Percentiles rank a stretch among this genome's conserved stretches.
These are phyloP conservation scores for Cairina moschata DNA, from an alignment of 2,113 vertebrate genomes.

Conservation along the genomic window DNA sequence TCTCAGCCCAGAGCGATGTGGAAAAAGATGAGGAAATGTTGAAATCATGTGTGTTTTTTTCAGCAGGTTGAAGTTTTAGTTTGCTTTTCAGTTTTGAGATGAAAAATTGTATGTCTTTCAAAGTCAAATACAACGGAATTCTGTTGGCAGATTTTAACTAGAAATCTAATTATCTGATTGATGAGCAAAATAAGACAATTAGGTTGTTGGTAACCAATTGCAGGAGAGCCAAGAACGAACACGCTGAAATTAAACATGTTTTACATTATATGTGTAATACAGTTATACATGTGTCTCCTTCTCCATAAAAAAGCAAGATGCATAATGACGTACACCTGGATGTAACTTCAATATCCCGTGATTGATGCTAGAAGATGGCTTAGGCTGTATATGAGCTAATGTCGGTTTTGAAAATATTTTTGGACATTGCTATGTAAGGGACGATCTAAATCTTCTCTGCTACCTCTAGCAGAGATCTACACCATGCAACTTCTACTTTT, in stretches of 20 bases:
- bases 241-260: neutral
- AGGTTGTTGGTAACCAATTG: neutral
- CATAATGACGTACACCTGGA: neutral
- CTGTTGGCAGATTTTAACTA: neutral
- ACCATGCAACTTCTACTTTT: accelerated
- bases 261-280: neutral
- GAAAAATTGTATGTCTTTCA: neutral
- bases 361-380: neutral
- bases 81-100: neutral
- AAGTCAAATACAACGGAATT: neutral
- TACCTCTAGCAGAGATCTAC: neutral
- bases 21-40: neutral
- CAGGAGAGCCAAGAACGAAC: neutral
- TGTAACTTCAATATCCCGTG: neutral
- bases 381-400: neutral
- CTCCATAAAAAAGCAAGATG: neutral
- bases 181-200: neutral
- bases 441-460: neutral
- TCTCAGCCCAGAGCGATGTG: neutral
- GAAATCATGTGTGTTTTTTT: neutral
- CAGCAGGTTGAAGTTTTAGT: neutral
- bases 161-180: neutral
- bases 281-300: neutral
- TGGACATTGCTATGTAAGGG: neutral
- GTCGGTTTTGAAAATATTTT: neutral